Evolutionary conservation across 2,888 invertebrate species (phyloP), one percentile per base, ranked within the genome.

Genomic region (Cheilosia variabilis): DNA sequence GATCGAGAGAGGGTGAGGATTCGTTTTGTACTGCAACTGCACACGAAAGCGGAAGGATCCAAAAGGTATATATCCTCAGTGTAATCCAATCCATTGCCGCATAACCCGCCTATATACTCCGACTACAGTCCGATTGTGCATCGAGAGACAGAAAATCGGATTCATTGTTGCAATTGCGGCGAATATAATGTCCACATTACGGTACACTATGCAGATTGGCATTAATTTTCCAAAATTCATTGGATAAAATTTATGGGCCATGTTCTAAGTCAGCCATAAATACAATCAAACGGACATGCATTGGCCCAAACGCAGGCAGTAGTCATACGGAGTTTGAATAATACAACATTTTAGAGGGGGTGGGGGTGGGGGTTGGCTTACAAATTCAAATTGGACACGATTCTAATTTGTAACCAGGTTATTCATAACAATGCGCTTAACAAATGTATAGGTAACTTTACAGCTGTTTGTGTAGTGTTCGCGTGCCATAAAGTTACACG

Each of bases 131-230:
- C 37, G 60, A 65, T 34, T 65, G 50, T 65, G 50, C 19, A 50
- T 22, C 27, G n/a, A 83, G 82, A 78, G 72, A 72, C 60, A 72
- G 72, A 83, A 83, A 76, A 66, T 80, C 75, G 65, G 84, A 86
- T 86, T 86, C 84, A 86, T 86, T 86, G 84, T 86, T 86, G 84
- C 84, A 86, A 80, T 86, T 86, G 84, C 84, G 84, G 84, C 84
- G 86, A 81, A 76, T 86, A 77, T 86, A 86, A 86, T 86, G 81
- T 86, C 72, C 81, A 86, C 82, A 82, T 82, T 82, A 87, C 77
- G 82, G 87, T 87, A 82, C 87, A 82, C 87, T 82, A 82, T 87
- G 87, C 87, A 87, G 87, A 87, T 87, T 87, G 87, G 87, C 87
- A 87, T 87, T 87, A 87, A 87, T 87, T 87, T 82, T 82, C 86